phyloP scores from a whole-genome alignment of 2,113 vertebrate genomes.

The Pachypanchax playfairii region DNA sequence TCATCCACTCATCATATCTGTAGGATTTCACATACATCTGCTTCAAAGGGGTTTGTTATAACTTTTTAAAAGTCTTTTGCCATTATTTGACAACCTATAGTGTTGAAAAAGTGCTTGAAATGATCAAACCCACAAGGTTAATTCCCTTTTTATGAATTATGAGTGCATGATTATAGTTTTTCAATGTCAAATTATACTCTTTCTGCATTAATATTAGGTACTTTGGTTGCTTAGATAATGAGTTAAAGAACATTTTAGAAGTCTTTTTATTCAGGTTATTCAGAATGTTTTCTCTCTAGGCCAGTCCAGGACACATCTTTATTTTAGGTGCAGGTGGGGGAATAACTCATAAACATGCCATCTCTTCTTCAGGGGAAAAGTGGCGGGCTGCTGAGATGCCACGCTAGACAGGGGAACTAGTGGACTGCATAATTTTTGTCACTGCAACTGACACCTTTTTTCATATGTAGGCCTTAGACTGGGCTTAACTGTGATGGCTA shows the following conservation, averaged over 20 bases:
- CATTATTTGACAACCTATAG: conserved; percentile 13
- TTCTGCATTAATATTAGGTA: conserved; percentile 10
- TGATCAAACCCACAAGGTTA: conserved; percentile 34
- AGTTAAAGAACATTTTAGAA: conserved; percentile 28
- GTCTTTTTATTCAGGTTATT: conserved; percentile 65
- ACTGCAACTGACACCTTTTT: conserved; percentile 79
- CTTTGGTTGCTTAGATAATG: conserved; percentile 17
- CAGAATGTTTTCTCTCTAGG: conserved; percentile 48
- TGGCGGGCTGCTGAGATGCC: conserved; percentile 63
- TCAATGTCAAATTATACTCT: conserved; percentile 8
- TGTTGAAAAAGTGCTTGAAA: conserved; percentile 13
- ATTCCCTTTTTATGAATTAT: conserved; percentile 12
- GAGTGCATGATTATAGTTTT: conserved; percentile 17
- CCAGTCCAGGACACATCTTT: conserved; percentile 60
- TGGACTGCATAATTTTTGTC: conserved; percentile 79
- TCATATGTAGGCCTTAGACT: conserved; percentile 76
- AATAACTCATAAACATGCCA: conserved; percentile 79
- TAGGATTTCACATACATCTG: conserved; percentile 6
- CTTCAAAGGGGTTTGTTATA: background rate
- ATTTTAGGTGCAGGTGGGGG: conserved; percentile 68
- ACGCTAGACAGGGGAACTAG: conserved; percentile 74
- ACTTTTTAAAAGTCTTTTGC: conserved; percentile 4
- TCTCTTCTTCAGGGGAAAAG: conserved; percentile 72
- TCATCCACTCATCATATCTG: conserved; percentile 10
- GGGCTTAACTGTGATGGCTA: conserved; percentile 81